Evolutionary conservation across 1,140 invertebrate genomes (phyloP), one percentile per base, ranked within the genome.

Genomic region (Drosophila melanogaster): DNA sequence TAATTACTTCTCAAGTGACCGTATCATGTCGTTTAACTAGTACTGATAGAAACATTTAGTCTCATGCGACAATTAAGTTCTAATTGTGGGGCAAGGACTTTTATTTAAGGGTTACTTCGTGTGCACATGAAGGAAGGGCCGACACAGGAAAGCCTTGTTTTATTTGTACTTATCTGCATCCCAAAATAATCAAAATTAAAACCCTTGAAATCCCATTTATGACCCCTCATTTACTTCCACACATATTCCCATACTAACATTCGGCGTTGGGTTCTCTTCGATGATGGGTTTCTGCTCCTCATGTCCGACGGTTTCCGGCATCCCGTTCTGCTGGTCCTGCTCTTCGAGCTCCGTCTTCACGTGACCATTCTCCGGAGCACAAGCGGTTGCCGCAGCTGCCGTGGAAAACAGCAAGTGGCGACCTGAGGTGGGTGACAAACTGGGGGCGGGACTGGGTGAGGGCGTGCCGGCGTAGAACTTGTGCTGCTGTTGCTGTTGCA

Each of bases 401-500:
- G 77, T 71, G 37, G 87, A 85, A 64, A 91, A 91, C 40, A 92
- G 56, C 50, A 92, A 81, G 84, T 92, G 49, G 8, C 66, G 81
- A 17, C 43, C n/a, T 7, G 67, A 24, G 5, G 59, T 58, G 2
- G 71, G 57, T 2, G 79, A 65, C 6, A 35, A n/a, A 11, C 65
- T 35, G 15, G 35, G 19, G 40, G 60, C 15, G 40, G 67, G 41
- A 53, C 54, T 55, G 56, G 66, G 69, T 1, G 76, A 80, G 14
- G 84, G 85, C 1, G 76, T 83, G 35, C 79, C 71, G 11, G 59
- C 37, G 30, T 74, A 80, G 55, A 60, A 61, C 46, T 79, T 77
- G 37, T 84, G 79, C 2, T 74, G 75, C 22, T 90, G 74, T 11
- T 91, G 81, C 22, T 90, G 75, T 15, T 91, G 93, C 43, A 95